Evolutionary conservation across 2,113 vertebrate genomes (phyloP).

Genomic region (Penelope pileata): DNA sequence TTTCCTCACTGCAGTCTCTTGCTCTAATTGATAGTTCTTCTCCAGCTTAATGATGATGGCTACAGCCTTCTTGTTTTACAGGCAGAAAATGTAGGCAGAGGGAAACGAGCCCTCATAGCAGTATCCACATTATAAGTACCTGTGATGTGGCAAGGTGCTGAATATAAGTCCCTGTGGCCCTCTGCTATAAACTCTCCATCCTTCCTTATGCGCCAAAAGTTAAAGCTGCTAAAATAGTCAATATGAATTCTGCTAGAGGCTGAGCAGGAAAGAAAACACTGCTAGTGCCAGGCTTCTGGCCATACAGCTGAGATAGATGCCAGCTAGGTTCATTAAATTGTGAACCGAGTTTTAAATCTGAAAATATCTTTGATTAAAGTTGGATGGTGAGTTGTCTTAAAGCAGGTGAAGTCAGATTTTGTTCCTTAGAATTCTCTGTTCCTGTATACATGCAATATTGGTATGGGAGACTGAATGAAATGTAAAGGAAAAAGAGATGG

Average conservation of each 20-base stretch:
- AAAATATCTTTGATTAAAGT: not conserved
- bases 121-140: not conserved
- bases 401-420: not conserved
- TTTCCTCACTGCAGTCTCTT: not conserved
- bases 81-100: not conserved
- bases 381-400: accelerated
- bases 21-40: slow-evolving; percentile 18
- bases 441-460: accelerated
- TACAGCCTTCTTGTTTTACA: not conserved
- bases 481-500: not conserved
- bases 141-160: not conserved
- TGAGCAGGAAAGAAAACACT: not conserved
- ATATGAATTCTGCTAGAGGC: not conserved
- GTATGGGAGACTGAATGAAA: not conserved
- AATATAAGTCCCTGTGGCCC: not conserved
- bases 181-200: not conserved
- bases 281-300: not conserved
- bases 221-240: not conserved
- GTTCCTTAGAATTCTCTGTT: not conserved
- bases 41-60: not conserved
- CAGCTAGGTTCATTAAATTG: not conserved
- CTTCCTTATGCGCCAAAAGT: accelerated
- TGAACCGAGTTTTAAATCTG: not conserved
- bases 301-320: not conserved
- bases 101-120: accelerated